Conservation (phyloP, 2,888 invertebrate species). For the Sminthurinus aureus region DNA sequence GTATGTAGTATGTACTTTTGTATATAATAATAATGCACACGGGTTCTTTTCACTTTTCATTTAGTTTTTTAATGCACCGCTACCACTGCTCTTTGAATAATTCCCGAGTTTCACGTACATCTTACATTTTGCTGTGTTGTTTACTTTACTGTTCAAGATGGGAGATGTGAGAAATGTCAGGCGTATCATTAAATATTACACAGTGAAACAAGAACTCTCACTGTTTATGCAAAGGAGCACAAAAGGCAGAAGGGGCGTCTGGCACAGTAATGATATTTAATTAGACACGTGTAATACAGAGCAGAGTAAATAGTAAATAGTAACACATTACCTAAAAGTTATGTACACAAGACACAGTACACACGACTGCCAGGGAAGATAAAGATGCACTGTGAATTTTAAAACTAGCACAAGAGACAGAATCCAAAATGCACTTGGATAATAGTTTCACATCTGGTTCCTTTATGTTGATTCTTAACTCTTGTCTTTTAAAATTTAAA, state of each 20-base stretch:
- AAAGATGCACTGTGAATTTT: not conserved
- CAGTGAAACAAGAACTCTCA: not conserved
- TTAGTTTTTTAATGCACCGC: not conserved
- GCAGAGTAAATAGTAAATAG: too few relatives aligned
- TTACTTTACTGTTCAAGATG: too few relatives aligned
- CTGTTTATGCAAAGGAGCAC: too few relatives aligned
- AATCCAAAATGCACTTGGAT: not conserved
- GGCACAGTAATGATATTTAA: too few relatives aligned
- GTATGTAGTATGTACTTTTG: too few relatives aligned
- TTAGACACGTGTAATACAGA: too few relatives aligned
- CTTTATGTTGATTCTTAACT: not conserved
- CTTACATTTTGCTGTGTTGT: not conserved
- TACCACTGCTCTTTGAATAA: not conserved
- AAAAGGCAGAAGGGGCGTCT: too few relatives aligned
- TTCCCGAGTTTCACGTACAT: not conserved
- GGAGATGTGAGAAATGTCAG: not conserved
- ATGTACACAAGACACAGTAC: not conserved
- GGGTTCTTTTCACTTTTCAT: too few relatives aligned
- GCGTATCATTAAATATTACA: not conserved
- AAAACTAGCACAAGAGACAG: too few relatives aligned
- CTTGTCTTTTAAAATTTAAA: too few relatives aligned
- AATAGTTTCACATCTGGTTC: not conserved
- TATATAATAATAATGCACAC: too few relatives aligned
- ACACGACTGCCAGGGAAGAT: not conserved
- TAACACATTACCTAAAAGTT: too few relatives aligned